These are phyloP conservation scores for Cavia porcellus DNA, from an alignment of 2,113 vertebrate genomes.

Conservation along the genomic window DNA sequence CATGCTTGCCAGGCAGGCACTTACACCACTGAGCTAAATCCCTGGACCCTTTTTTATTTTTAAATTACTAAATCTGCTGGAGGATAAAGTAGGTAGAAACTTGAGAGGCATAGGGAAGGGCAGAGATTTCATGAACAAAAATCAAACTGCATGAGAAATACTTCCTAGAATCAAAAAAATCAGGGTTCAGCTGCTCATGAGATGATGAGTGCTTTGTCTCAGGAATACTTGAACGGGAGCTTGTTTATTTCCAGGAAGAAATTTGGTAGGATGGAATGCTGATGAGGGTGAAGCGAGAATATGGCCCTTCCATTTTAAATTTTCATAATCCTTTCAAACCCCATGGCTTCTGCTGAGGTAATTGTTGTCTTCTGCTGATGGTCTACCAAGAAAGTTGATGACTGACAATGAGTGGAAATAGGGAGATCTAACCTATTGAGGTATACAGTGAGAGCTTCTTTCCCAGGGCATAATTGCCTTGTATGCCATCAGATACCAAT, in stretches of 20 bases:
- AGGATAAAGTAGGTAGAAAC: no score
- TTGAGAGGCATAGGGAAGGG: no score
- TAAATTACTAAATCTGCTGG: neutral
- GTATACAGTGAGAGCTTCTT: neutral
- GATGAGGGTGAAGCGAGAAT: neutral
- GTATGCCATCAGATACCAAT: neutral
- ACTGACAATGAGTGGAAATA: neutral
- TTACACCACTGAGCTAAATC: no score
- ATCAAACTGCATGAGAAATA: no score
- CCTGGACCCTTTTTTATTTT: neutral
- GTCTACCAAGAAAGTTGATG: neutral
- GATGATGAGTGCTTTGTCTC: neutral
- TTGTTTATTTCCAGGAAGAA: neutral
- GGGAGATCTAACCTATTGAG: neutral
- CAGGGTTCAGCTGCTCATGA: neutral
- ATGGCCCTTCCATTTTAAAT: neutral
- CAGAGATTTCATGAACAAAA: no score
- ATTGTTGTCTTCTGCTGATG: neutral
- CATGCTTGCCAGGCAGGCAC: no score
- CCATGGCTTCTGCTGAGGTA: neutral
- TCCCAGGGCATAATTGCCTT: neutral
- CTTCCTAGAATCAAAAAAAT: no score
- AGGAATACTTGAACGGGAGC: neutral
- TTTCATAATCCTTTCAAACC: neutral
- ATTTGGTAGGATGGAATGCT: neutral